phyloP scores from a whole-genome alignment of 2,888 invertebrate genomes.

The Ctenicera cuprea region DNA sequence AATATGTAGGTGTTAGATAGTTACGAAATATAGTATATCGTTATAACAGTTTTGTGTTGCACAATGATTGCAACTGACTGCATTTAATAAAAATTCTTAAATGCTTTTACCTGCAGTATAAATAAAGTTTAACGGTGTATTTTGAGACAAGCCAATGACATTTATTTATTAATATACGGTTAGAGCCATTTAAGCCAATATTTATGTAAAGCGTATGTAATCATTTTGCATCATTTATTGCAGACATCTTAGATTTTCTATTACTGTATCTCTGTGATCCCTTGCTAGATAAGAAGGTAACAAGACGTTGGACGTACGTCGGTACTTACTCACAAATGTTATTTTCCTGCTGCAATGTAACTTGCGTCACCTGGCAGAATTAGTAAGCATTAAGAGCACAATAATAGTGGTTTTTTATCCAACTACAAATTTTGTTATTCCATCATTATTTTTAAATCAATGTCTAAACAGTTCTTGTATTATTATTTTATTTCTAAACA shows the following conservation, averaged over 20 bases:
- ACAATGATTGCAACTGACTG: constrained; percentile 36
- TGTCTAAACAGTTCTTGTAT: too few species aligned
- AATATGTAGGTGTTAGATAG: constrained; percentile 30
- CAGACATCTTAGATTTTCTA: neutral
- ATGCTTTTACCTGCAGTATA: constrained; percentile 42
- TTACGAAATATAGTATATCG: constrained; percentile 31
- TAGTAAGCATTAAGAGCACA: too few species aligned
- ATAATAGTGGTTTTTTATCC: too few species aligned
- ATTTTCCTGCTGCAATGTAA: too few species aligned
- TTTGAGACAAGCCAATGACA: constrained; percentile 39
- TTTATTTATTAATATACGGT: constrained; percentile 42
- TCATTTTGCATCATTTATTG: constrained; percentile 8
- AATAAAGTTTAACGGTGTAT: constrained; percentile 42
- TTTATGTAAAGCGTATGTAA: constrained; percentile 22
- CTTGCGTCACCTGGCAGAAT: too few species aligned
- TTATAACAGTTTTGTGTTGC: constrained; percentile 36
- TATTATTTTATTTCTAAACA: too few species aligned
- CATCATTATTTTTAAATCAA: too few species aligned
- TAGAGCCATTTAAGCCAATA: constrained; percentile 32
- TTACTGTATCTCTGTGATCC: neutral
- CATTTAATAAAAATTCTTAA: constrained; percentile 34
- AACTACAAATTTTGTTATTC: too few species aligned
- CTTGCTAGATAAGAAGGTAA: too few species aligned
- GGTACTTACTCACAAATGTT: too few species aligned
- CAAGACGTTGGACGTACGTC: too few species aligned